Evolutionary conservation across 2,113 vertebrate species (phyloP), one percentile per base, ranked within the genome.

Genomic region (Scalopus aquaticus): DNA sequence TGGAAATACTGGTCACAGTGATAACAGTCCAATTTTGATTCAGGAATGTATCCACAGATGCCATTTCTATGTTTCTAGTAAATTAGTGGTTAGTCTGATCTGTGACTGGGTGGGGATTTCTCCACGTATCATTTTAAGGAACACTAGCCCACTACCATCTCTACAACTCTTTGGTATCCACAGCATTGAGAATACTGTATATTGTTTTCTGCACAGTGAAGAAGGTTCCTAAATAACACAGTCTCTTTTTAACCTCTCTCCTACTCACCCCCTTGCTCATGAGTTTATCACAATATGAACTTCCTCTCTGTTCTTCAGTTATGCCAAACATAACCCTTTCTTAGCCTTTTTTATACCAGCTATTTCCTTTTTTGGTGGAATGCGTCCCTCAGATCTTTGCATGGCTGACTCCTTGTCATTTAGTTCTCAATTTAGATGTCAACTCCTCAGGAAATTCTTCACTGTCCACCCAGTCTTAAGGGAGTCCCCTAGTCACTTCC

Each of bases 341-440:
- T 70, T 32, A 70, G 32, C 6, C 19, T 42, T 49, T 88, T 16
- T 96, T 64, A 44, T 91, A 22, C 30, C 58, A 42, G 51, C 51
- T 93, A 0, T 83, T 73, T 19, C 54, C 32, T 85, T 26, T 82
- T 28, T 90, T 85, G 49, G 49, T 90, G 30, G 76, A 67, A 60
- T 65, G 37, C 39, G 83, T 83, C 39, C 78, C 83, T 91, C 15
- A 83, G 49, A 67, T 83, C 64, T 88, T 77, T 78, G 44, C 64
- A 67, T 67, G 62, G 54, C 65, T 78, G 64, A 39, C 28, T 93
- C 54, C 76, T 82, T 86, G 37, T 93, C 70, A 93, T 78, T 86
- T 44, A 82, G 30, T 58, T 84, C 44, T 79, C 73, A 42, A 62
- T 76, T 74, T 85, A 95, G 84, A 85, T 93, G 78, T 84, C 19